Base-by-base conservation (phyloP, 2,113 vertebrate species). In the Ictalurus punctatus region DNA sequence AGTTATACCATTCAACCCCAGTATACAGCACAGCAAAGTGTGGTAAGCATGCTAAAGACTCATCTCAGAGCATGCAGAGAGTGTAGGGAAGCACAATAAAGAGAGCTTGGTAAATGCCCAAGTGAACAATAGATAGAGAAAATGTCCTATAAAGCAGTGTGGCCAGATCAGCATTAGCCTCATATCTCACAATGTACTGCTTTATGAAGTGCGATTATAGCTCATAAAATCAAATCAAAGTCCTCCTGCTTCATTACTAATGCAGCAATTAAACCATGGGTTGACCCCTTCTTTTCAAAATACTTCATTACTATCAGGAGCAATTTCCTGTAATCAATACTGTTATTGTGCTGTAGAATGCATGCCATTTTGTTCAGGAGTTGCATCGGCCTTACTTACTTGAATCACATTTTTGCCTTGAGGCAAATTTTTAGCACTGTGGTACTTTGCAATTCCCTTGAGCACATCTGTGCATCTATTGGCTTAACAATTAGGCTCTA, bases 51-150 rank as follows among this genome's bases (percentile, higher is more conserved):
- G 37, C 34, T 48, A 25, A 76, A 2, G 1, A 23, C 34, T 74
- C 17, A 74, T 93, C 94, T 94, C 81, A 59, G 87, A 90, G 90
- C 83, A 78, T 76, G 91, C 87, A 89, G 90, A 69, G 59, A 88
- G 79, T 81, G 89, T 2, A 58, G 13, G 44, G 10, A 89, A 86
- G 80, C 37, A 67, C 65, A 80, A 88, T 40, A 19, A 56, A 61
- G 17, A 79, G 27, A 14, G 6, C 16, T 17, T 87, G 54, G 74
- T 40, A 40, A 12, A 48, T 65, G 81, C 71, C 69, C 65, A 71
- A 34, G 58, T 58, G 71, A 67, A 84, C 81, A 84, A 87, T n/a
- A 85, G 65, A 85, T 52, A 37, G 44, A 86, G n/a, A 87, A 44
- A 44, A 86, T 14, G 25, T 44, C 23, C 27, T 52, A 30, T 56